phyloP scores from a whole-genome alignment of 2,113 vertebrate species.

The Vidua macroura region DNA sequence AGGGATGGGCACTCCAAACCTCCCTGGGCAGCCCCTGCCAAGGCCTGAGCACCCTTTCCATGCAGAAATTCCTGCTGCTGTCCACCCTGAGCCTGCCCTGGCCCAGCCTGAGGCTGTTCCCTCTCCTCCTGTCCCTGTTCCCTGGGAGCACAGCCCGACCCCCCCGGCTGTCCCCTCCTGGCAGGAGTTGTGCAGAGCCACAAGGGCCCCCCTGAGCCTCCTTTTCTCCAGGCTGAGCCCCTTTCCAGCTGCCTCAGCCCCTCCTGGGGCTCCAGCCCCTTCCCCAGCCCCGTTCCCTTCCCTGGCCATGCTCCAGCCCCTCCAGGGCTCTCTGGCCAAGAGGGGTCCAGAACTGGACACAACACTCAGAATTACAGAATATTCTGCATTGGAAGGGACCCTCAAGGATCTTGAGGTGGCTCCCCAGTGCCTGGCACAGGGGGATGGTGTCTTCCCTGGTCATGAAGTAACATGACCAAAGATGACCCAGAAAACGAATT shows the following conservation, averaged over 20 bases:
- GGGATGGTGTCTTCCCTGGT: rapidly evolving
- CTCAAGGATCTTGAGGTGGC: background rate
- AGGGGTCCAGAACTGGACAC: rapidly evolving
- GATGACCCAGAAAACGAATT: background rate
- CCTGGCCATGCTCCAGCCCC: background rate
- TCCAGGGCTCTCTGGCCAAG: background rate
- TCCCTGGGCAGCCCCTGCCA: too few species aligned
- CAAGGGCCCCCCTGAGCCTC: background rate
- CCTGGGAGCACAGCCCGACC: background rate
- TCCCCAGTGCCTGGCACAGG: background rate
- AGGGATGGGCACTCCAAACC: background rate
- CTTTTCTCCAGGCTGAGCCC: background rate
- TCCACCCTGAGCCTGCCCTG: too few species aligned
- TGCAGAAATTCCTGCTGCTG: too few species aligned
- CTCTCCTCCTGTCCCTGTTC: background rate
- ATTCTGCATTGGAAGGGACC: background rate
- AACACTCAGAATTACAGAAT: background rate
- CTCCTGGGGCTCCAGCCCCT: background rate
- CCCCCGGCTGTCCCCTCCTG: background rate
- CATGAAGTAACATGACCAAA: background rate
- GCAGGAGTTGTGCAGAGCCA: background rate
- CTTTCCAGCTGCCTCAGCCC: background rate
- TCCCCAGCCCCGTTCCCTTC: background rate
- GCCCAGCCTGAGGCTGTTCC: too few species aligned
- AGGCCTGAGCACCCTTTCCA: too few species aligned